phyloP scores from a whole-genome alignment of 2,113 vertebrate species.

The Mustela lutreola region DNA sequence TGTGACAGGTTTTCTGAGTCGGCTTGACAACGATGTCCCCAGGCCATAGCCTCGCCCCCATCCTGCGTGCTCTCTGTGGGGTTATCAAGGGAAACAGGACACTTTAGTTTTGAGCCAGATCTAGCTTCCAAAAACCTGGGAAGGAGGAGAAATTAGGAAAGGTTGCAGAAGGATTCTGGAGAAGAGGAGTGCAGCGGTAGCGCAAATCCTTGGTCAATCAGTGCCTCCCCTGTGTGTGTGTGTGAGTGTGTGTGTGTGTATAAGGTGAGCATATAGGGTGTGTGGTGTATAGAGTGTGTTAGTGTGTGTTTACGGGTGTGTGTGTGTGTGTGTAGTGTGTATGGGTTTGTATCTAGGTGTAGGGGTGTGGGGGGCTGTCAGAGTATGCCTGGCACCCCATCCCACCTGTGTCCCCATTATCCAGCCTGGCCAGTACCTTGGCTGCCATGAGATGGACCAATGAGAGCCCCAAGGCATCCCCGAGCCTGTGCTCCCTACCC shows the following conservation, averaged over 20 bases:
- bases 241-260: not conserved
- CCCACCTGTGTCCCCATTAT: too few relatives aligned
- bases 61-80: not conserved
- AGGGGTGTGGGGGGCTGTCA: not conserved
- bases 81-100: not conserved
- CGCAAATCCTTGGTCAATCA: not conserved
- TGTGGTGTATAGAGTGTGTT: not conserved
- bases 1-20: too few relatives aligned
- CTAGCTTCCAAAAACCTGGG: not conserved
- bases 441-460: accelerated
- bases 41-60: accelerated
- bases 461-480: accelerated
- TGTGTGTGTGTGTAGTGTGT: not conserved
- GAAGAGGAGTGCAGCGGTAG: not conserved
- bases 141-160: not conserved
- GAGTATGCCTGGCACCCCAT: accelerated
- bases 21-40: too few relatives aligned
- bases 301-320: too few relatives aligned
- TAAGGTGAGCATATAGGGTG: not conserved
- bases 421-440: not conserved
- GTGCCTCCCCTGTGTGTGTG: not conserved
- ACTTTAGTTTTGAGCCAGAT: not conserved
- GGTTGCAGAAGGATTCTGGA: not conserved
- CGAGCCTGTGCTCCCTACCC: accelerated
- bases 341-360: not conserved